These are phyloP conservation scores for Castor canadensis DNA, from an alignment of 2,113 vertebrate species.

Conservation along the genomic window DNA sequence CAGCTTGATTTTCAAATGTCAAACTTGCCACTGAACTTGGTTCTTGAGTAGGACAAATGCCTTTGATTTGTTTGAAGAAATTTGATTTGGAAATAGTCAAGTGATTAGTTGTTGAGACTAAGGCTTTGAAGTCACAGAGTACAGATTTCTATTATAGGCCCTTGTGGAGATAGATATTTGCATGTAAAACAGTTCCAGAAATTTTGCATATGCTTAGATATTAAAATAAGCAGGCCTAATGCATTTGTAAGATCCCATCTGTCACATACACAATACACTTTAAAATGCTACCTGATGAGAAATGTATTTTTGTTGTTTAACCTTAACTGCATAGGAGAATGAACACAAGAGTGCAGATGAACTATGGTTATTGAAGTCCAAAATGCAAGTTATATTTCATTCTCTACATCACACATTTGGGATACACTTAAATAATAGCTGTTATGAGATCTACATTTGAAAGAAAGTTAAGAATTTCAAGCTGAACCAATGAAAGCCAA, in stretches of 20 bases:
- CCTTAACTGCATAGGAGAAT: conserved; percentile 63
- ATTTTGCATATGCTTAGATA: conserved; percentile 74
- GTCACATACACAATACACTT: conserved; percentile 62
- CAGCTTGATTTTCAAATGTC: conserved; percentile 75
- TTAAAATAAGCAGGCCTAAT: conserved; percentile 76
- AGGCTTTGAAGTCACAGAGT: conserved; percentile 70
- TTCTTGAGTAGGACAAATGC: conserved; percentile 70
- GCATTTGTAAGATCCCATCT: conserved; percentile 73
- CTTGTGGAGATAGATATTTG: conserved; percentile 68
- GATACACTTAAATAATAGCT: conserved; percentile 64
- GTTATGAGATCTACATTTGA: conserved; percentile 66
- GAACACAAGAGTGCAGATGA: conserved; percentile 44
- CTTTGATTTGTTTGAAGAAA: conserved; percentile 81
- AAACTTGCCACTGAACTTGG: conserved; percentile 70
- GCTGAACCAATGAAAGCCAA: conserved; percentile 43
- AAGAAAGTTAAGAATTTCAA: conserved; percentile 55
- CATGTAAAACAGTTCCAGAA: conserved; percentile 76
- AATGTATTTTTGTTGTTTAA: conserved; percentile 69
- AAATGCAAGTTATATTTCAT: conserved; percentile 65
- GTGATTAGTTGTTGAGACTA: conserved; percentile 72
- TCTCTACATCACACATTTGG: conserved; percentile 53
- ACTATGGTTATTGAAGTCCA: conserved; percentile 40
- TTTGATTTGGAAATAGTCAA: conserved; percentile 81
- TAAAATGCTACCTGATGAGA: conserved; percentile 65
- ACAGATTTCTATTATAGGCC: conserved; percentile 65